These are phyloP conservation scores for Channa argus DNA, from an alignment of 2,113 vertebrate genomes.

Conservation along the genomic window DNA sequence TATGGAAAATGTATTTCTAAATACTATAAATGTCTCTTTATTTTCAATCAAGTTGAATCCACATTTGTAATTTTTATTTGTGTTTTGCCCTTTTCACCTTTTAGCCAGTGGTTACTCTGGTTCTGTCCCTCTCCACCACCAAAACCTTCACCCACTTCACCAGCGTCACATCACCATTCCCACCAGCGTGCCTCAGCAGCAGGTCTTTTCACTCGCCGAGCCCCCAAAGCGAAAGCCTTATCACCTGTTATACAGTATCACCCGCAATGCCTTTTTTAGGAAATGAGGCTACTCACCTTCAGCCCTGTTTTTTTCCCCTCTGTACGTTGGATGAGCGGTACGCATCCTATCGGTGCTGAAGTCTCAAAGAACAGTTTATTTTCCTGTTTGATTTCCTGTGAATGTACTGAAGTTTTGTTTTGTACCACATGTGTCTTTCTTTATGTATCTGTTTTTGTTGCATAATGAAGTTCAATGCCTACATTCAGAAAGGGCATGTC, in stretches of 20 bases:
- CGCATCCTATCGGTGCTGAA: constrained; percentile 48
- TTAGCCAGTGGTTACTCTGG: constrained; percentile 87
- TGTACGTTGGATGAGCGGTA: constrained; percentile 6
- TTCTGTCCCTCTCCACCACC: constrained; percentile 85
- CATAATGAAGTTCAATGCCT: constrained; percentile 59
- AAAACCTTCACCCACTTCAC: constrained; percentile 91
- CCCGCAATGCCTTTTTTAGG: constrained; percentile 90
- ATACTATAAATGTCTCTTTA: background rate
- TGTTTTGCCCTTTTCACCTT: constrained; percentile 16
- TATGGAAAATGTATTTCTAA: constrained; percentile 63
- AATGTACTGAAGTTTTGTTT: constrained; percentile 48
- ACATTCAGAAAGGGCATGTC: constrained; percentile 33
- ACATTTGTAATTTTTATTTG: background rate
- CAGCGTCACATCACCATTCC: constrained; percentile 96
- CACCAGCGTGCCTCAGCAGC: constrained; percentile 94
- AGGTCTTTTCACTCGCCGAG: constrained; percentile 95
- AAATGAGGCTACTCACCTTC: constrained; percentile 80
- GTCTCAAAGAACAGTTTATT: constrained; percentile 55
- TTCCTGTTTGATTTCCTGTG: constrained; percentile 32
- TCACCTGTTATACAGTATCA: constrained; percentile 92
- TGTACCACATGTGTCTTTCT: constrained; percentile 39
- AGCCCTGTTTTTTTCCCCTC: background rate
- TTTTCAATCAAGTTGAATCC: background rate
- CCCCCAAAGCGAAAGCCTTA: constrained; percentile 92
- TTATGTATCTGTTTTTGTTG: constrained; percentile 41